Evolutionary conservation across 2,888 invertebrate species (phyloP), one percentile per base, ranked within the genome.

Genomic region (Colostygia pectinataria): DNA sequence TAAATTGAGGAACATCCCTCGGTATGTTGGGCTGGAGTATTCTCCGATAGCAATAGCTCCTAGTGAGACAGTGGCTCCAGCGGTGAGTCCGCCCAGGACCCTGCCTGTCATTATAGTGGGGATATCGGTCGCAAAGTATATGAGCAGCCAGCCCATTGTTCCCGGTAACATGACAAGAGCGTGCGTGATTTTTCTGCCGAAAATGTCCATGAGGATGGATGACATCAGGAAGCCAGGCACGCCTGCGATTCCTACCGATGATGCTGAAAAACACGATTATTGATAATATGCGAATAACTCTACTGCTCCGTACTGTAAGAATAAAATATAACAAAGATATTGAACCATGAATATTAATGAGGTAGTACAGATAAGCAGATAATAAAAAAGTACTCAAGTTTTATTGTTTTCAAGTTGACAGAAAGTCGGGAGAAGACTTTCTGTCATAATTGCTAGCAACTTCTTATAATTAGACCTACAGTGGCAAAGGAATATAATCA

Each of bases 141-240:
- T 80, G 1, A 82, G 55, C 1, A 86, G 38, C 91, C 92, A 91
- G 2, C 92, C 91, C 4, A 86, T 15, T 2, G 86, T 59, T 1
- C 81, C 86, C 0, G 91, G 84, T 6, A 68, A 2, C 4, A 92
- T 63, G 0, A 92, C 91, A 8, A 81, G 10, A 0, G 29, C 56
- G 20, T 76, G 74, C 0, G 72, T 46, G 7, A 61, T 4, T 36
- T 52, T 61, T 9, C 77, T 60, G 10, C 77, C 77, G 9, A 46
- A 63, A 0, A 57, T 8, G 6, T 68, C 68, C 75, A 76, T 77
- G 2, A 75, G 56, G n/a, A 61, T 18, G 5, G 74, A 67, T 1
- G 75, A 71, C 24, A 68, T 15, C n/a, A 77, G 31, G 47, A 70
- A 70, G 0, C 77, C 77, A n/a, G 66, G 66, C 10, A 74, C 49